Evolutionary conservation across 2,888 invertebrate genomes (phyloP), one percentile per base, ranked within the genome.

Genomic region (Actias luna): DNA sequence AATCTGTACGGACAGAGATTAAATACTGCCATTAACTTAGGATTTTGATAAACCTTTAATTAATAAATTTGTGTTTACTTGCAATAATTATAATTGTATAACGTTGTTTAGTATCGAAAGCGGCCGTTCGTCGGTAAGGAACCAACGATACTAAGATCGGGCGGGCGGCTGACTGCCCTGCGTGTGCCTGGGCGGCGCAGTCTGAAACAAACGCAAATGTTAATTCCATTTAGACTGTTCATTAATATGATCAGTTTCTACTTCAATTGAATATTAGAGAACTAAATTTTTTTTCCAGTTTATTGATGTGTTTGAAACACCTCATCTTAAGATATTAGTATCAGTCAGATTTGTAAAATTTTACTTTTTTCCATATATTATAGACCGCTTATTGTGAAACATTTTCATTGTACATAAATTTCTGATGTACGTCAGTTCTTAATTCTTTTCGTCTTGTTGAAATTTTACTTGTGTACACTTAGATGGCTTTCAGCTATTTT

Each of bases 221-320:
- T 87, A 89, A 90, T 89, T n/a, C 84, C 79, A 84, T 77, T 89
- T 89, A 88, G 70, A 50, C 55, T 67, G 70, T 69, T 66, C 64
- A 74, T 69, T 71, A 71, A 62, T 64, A 57, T 61, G 62, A 65
- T 64, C 65, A 65, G 60, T 8, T 2, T 42, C n/a, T 42, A 67
- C 66, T 67, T 70, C 58, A 68, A 71, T 67, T 71, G 65, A 65
- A 67, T 67, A 50, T 42, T n/a, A 42, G n/a, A 42, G 18, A 42
- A 7, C 42, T 42, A 5, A 8, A 42, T 1, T 18, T 5, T 42
- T 42, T 7, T 5, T 42, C n/a, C n/a, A n/a, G 42, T 42, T 42
- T 18, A 1, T 33, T 33, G 33, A 10, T 33, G 7, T 33, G 7
- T 33, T 10, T 33, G 7, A 42, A 18, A 42, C 5, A n/a, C 8